These are phyloP conservation scores for Brachionichthys hirsutus DNA, from an alignment of 2,113 vertebrate species.

Conservation along the genomic window DNA sequence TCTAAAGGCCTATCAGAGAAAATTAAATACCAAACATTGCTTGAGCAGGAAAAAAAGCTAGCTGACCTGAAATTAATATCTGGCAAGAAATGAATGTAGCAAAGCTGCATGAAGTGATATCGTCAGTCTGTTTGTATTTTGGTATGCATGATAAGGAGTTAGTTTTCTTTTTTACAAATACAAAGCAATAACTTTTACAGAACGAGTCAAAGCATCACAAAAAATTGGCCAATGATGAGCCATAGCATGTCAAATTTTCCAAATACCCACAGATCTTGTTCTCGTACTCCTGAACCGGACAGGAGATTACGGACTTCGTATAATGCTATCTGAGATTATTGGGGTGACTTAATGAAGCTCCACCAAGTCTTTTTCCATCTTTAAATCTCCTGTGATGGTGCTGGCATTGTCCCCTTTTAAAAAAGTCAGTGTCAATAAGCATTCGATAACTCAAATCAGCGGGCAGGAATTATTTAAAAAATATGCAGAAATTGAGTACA, in stretches of 20 bases:
- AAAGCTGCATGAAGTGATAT: conserved; percentile 8
- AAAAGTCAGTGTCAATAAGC: too few relatives aligned
- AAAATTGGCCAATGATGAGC: too few relatives aligned
- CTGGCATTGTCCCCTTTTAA: conserved; percentile 57
- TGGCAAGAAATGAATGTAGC: conserved; percentile 17
- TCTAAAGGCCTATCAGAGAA: conserved; percentile 34
- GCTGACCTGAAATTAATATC: conserved; percentile 49
- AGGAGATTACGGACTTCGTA: conserved; percentile 55
- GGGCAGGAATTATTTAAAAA: conserved; percentile 7
- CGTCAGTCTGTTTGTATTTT: neutral
- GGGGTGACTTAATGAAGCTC: conserved; percentile 66
- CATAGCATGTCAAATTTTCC: conserved; percentile 4
- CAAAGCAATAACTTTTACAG: too few relatives aligned
- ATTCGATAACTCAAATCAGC: too few relatives aligned
- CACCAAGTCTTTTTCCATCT: conserved; percentile 46
- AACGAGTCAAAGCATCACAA: too few relatives aligned
- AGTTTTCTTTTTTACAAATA: too few relatives aligned
- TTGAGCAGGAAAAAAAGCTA: conserved; percentile 47
- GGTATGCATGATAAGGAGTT: too few relatives aligned
- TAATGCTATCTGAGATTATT: conserved; percentile 58
- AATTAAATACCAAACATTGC: conserved; percentile 27
- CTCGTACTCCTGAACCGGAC: conserved; percentile 49
- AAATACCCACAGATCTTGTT: conserved; percentile 13
- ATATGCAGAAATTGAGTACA: too few relatives aligned
- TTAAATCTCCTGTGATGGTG: conserved; percentile 49